phyloP scores from a whole-genome alignment of 2,888 invertebrate species.

The Strigamia maritima region DNA sequence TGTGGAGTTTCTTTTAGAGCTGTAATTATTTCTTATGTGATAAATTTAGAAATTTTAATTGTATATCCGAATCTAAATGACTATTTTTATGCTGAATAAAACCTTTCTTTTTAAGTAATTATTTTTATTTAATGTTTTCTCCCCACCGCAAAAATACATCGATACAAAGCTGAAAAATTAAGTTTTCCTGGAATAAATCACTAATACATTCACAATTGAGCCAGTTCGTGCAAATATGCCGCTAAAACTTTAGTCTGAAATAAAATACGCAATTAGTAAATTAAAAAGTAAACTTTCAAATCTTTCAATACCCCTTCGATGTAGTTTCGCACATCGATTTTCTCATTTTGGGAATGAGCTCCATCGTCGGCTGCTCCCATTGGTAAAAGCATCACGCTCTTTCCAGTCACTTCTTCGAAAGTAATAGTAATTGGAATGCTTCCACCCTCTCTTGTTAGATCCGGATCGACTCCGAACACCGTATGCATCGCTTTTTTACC shows the following conservation, averaged over 20 bases:
- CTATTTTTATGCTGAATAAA: not conserved
- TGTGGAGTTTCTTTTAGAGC: too few relatives aligned
- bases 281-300: too few relatives aligned
- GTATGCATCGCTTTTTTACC: slow-evolving; percentile 59
- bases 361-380: slow-evolving; percentile 96
- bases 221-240: slow-evolving; percentile 80
- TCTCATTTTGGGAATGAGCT: slow-evolving; percentile 98
- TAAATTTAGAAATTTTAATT: not conserved
- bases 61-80: not conserved
- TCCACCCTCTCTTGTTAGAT: slow-evolving; percentile 94
- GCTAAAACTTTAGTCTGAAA: slow-evolving; percentile 86
- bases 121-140: not conserved
- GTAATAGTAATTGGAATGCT: slow-evolving; percentile 95
- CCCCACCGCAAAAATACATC: not conserved
- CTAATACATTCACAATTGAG: slow-evolving; percentile 38
- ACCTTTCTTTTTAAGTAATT: not conserved
- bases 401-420: slow-evolving; percentile 79
- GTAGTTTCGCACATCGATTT: slow-evolving; percentile 86
- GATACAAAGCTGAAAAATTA: too few relatives aligned
- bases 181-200: too few relatives aligned
- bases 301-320: slow-evolving; percentile 74
- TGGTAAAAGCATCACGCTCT: slow-evolving; percentile 90
- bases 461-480: slow-evolving; percentile 87
- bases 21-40: too few relatives aligned
- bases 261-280: slow-evolving; percentile 43